phyloP scores from a whole-genome alignment of 92 coral and sea anemone genomes.

The Pocillopora meandrina region DNA sequence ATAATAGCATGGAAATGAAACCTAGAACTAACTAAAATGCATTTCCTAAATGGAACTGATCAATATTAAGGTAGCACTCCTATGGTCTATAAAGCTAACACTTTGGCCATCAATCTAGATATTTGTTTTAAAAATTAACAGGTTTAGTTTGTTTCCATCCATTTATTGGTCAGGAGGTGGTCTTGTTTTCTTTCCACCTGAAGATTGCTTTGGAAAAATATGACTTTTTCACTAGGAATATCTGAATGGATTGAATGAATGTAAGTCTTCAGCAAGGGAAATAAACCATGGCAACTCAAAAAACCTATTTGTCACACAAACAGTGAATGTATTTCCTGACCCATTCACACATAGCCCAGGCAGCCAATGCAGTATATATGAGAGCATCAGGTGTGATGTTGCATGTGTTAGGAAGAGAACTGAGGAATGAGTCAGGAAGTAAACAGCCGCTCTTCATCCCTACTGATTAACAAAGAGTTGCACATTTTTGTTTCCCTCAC shows the following conservation, averaged over 20 bases:
- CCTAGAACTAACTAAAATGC: too few species aligned
- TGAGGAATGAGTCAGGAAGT: background rate
- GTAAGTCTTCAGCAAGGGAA: background rate
- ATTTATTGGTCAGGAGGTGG: too few species aligned
- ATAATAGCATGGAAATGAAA: too few species aligned
- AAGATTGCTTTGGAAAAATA: too few species aligned
- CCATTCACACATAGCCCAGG: background rate
- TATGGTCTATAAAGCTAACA: background rate
- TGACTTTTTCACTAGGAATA: too few species aligned
- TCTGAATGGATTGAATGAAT: too few species aligned
- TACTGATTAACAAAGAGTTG: background rate
- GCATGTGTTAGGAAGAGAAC: background rate
- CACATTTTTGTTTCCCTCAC: background rate
- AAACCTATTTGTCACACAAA: background rate
- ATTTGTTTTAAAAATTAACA: background rate
- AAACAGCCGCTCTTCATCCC: background rate
- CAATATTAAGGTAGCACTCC: too few species aligned
- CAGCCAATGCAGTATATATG: too few species aligned
- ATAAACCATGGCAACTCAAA: background rate
- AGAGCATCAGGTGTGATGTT: background rate
- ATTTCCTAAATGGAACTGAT: too few species aligned
- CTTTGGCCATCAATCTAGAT: constrained; percentile 33
- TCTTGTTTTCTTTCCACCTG: too few species aligned
- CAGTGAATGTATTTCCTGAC: background rate
- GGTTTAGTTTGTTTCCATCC: too few species aligned